Base-by-base conservation (phyloP, 1,140 invertebrate genomes). In the Druon quercuslanigerum region DNA sequence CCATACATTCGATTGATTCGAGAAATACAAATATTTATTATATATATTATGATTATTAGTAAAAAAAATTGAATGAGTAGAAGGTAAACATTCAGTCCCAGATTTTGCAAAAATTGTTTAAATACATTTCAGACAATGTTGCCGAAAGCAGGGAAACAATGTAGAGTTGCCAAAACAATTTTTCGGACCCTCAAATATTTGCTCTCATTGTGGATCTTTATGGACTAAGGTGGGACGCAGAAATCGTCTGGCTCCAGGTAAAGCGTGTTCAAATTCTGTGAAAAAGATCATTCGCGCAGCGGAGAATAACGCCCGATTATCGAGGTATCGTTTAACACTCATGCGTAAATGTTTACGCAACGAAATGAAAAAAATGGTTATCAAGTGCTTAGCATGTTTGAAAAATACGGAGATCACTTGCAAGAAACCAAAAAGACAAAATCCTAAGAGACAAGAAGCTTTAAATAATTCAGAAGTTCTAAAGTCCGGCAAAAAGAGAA, bases 131-230 rank as follows among this genome's bases (percentile, higher is more conserved):
- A 91, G 89, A 73, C 56, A 85, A 74, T 78, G 81, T 50, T 88
- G 85, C 76, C 85, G 76, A 75, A 46, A 72, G 51, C 33, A 84
- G 0, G 25, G 57, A 16, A 46, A 78, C 14, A 25, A 46, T 5
- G 16, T 84, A 4, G 78, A 84, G 51, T 70, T 88, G 60, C 83
- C 88, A n/a, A 80, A 87, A 50, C 71, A 85, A 77, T 76, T 79
- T 77, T 91, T 90, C 84, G 85, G 85, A 2, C 73, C 81, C 1
- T 82, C 80, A 16, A 74, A 75, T 5, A 88, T 91, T 84, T 91
- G 90, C 76, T 76, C 76, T n/a, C 74, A 88, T 78, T 91, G 90
- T 72, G 89, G 89, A 60, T 79, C 84, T 25, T 76, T 90, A 46
- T 91, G 89, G 89, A 81, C 40, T 12, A 83, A 84, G 20, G 74